Conservation (phyloP, 2,888 invertebrate species). For the Eupithecia inturbata region DNA sequence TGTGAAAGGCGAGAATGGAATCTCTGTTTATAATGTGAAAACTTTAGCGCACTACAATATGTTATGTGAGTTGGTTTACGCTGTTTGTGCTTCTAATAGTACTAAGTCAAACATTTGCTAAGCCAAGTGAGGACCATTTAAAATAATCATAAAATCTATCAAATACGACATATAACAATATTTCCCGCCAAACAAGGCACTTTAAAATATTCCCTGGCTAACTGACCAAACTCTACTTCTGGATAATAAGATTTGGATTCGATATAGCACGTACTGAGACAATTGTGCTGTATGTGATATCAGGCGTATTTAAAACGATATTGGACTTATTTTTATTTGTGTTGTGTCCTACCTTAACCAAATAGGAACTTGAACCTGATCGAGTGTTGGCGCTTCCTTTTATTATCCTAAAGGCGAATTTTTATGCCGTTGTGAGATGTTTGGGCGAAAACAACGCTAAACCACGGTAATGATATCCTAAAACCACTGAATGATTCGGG, state of each 20-base stretch:
- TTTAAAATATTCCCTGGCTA: neutral
- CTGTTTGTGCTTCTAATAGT: neutral
- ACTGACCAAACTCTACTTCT: neutral
- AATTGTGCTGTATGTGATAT: neutral
- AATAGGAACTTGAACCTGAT: neutral
- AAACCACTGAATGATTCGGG: too few species aligned
- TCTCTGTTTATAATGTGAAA: slow-evolving; percentile 12
- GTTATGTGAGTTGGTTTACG: neutral
- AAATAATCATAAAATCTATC: slow-evolving; percentile 1
- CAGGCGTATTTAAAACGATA: neutral
- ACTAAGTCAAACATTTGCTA: neutral
- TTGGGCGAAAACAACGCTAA: neutral
- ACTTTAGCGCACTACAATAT: neutral
- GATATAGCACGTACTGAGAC: neutral
- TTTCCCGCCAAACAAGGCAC: neutral
- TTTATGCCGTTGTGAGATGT: neutral
- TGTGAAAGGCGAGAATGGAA: slow-evolving; percentile 27
- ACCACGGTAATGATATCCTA: too few species aligned
- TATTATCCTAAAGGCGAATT: neutral
- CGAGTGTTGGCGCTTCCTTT: neutral
- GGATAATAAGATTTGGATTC: neutral
- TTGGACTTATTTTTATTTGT: too few species aligned
- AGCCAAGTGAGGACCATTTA: neutral
- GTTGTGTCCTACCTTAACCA: too few species aligned
- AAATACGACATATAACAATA: neutral